Conservation (phyloP, 2,888 invertebrate species). For the Meteorus colon region DNA sequence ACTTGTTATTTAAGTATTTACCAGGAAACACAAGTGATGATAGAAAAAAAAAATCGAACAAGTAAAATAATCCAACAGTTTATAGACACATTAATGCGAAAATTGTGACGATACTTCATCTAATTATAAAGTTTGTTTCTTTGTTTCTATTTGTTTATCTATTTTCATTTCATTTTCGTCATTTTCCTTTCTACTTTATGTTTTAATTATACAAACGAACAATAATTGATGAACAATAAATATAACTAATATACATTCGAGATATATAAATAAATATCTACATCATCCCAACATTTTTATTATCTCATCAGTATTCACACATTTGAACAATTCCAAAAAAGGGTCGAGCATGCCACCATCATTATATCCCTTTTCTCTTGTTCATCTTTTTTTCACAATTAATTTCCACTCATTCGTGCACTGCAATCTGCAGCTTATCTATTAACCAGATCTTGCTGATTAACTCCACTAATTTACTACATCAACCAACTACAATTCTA, state of each 20-base stretch:
- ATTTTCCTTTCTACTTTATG: neutral
- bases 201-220: neutral
- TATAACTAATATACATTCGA: neutral
- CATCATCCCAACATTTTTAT: conserved; percentile 60
- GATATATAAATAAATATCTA: conserved; percentile 39
- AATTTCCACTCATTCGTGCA: conserved; percentile 56
- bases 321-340: conserved; percentile 59
- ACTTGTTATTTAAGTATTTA: conserved; percentile 13
- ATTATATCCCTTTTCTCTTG: conserved; percentile 26
- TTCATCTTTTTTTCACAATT: conserved; percentile 31
- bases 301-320: conserved; percentile 55
- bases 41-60: conserved; percentile 1
- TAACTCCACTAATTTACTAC: conserved; percentile 63
- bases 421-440: conserved; percentile 26
- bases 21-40: conserved; percentile 20
- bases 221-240: conserved; percentile 6
- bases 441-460: conserved; percentile 63
- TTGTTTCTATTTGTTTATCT: neutral
- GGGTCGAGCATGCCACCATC: conserved; percentile 45
- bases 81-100: neutral
- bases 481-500: conserved; percentile 28
- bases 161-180: neutral
- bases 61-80: neutral
- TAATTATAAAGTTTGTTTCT: conserved; percentile 2
- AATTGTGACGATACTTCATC: neutral